phyloP scores from a whole-genome alignment of 2,888 invertebrate species.

The Rhyacophila evoluta region DNA sequence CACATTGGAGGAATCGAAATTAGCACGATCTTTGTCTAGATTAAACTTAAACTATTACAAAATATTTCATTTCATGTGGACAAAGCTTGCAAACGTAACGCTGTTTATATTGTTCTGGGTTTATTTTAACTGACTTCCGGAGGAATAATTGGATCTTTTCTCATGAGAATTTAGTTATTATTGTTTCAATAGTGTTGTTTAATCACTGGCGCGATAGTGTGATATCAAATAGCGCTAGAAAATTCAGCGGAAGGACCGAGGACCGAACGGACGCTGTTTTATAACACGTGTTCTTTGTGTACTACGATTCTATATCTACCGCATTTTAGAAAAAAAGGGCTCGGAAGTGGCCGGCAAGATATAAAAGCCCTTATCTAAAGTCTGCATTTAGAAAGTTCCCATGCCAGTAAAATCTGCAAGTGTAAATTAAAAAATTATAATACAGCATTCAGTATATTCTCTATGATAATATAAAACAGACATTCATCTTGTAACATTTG shows the following conservation, averaged over 20 bases:
- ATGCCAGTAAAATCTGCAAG: too few species aligned
- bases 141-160: constrained; percentile 51
- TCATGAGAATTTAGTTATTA: constrained; percentile 47
- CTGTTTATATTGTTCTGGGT: background rate
- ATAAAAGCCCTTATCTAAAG: background rate
- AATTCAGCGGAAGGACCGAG: background rate
- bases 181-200: constrained; percentile 1
- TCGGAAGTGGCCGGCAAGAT: constrained; percentile 22
- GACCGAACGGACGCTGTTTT: constrained; percentile 2
- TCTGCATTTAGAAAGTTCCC: background rate
- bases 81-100: background rate
- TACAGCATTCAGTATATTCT: too few species aligned
- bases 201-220: constrained; percentile 5
- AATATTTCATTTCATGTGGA: background rate
- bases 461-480: too few species aligned
- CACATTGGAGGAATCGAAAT: background rate
- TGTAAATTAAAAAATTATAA: too few species aligned
- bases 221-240: background rate
- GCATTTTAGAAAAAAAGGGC: background rate
- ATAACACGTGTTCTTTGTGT: constrained; percentile 7
- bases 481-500: too few species aligned
- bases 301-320: constrained; percentile 1
- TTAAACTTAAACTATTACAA: background rate
- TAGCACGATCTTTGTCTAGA: background rate
- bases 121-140: constrained; percentile 42